Percentiles rank a stretch among this genome's conserved stretches.
phyloP scores from a whole-genome alignment of 2,797 vertebrate genomes.

The Karalla daura region DNA sequence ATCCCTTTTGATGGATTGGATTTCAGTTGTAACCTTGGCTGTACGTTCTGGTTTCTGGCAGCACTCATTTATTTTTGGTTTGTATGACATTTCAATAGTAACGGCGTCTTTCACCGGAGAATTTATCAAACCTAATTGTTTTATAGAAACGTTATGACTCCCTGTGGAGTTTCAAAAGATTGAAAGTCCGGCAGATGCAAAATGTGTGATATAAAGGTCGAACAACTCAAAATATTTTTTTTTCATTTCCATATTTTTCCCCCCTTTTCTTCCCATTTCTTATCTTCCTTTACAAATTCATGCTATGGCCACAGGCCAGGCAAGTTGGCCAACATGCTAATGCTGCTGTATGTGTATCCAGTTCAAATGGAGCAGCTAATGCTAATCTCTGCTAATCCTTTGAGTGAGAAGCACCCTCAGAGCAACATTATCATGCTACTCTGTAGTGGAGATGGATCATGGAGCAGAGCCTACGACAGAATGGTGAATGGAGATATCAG shows the following conservation, averaged over 20 bases:
- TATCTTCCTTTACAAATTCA: conserved; percentile 29
- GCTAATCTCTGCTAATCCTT: conserved; percentile 80
- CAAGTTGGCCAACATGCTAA: conserved; percentile 54
- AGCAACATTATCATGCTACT: conserved; percentile 65
- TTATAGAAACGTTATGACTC: conserved; percentile 1
- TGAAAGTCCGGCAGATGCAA: not conserved
- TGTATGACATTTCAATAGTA: conserved; percentile 36
- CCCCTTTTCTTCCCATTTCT: not conserved
- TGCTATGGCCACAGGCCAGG: conserved; percentile 27
- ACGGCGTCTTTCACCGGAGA: not conserved
- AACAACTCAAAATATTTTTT: not conserved
- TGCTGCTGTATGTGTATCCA: conserved; percentile 65
- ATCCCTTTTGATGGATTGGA: conserved; percentile 50
- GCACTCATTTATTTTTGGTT: conserved; percentile 36
- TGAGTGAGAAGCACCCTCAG: conserved; percentile 61
- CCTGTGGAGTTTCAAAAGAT: not conserved
- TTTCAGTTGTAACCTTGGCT: conserved; percentile 38
- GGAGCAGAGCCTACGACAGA: conserved; percentile 28
- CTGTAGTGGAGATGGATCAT: conserved; percentile 44
- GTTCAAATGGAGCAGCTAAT: conserved; percentile 78
- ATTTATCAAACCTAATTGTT: conserved; percentile 20
- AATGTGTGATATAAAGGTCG: not conserved
- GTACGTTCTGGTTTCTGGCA: conserved; percentile 23
- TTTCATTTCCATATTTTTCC: not conserved
- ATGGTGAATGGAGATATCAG: conserved; percentile 48